Percentiles rank a stretch among this genome's conserved stretches.
Evolutionary conservation across 2,888 invertebrate genomes (phyloP).

Genomic region (Platycheirus rosarum): DNA sequence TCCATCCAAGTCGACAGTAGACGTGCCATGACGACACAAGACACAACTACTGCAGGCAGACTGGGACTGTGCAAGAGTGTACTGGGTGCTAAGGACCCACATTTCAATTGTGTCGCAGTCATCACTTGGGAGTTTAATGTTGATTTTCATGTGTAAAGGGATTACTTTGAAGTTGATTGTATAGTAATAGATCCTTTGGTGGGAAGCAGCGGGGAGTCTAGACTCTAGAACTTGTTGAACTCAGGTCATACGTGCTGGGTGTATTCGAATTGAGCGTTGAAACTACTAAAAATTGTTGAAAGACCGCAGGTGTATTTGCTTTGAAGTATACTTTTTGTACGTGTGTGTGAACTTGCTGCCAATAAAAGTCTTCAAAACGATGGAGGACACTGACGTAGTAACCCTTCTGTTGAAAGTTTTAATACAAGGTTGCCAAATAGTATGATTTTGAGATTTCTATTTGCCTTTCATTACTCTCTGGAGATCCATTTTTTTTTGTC

Average conservation of each 20-base stretch:
- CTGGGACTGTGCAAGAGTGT: constrained; percentile 6
- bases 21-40: constrained; percentile 53
- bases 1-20: constrained; percentile 53
- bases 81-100: constrained; percentile 35
- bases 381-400: no score
- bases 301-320: neutral
- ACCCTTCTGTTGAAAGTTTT: no score
- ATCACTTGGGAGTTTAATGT: constrained; percentile 42
- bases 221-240: constrained; percentile 30
- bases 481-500: no score
- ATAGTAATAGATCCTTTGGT: constrained; percentile 3
- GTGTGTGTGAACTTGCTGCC: no score
- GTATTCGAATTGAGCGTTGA: neutral
- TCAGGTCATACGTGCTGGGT: no score
- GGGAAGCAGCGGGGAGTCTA: neutral
- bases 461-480: no score
- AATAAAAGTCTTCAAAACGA: no score
- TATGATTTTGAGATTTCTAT: no score
- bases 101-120: constrained; percentile 51
- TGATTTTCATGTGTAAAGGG: neutral
- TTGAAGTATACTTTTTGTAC: no score
- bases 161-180: constrained; percentile 17
- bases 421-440: no score
- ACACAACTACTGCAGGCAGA: constrained; percentile 45
- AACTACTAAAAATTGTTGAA: neutral